Percentiles rank a stretch among this genome's conserved stretches.
Conservation (phyloP, 2,888 invertebrate species). For the Drosophila pseudotakahashii region DNA sequence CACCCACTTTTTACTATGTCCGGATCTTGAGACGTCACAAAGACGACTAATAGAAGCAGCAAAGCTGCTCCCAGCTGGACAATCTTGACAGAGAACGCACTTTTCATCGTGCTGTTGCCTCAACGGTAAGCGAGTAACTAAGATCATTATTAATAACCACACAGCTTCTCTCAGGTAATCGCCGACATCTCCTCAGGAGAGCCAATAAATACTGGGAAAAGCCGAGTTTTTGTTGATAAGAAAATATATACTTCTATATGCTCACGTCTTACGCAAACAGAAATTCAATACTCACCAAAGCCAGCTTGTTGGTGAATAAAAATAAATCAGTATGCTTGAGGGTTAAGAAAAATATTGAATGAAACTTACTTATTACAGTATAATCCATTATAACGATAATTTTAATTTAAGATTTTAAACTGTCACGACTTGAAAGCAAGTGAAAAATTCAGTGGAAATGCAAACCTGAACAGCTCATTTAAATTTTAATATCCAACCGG, state of each 20-base stretch:
- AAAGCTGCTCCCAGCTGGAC: slow-evolving; percentile 1
- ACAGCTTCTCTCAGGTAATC: slow-evolving; percentile 8
- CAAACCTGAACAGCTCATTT: slow-evolving; percentile 12
- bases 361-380: too few relatives aligned
- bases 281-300: slow-evolving; percentile 12
- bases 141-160: slow-evolving; percentile 1
- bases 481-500: slow-evolving; percentile 12
- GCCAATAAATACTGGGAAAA: slow-evolving; percentile 12
- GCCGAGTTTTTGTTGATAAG: slow-evolving; percentile 14
- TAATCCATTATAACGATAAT: not conserved
- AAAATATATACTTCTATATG: slow-evolving; percentile 5
- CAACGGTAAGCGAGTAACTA: slow-evolving; percentile 22
- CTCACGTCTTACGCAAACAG: slow-evolving; percentile 1
- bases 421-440: not conserved
- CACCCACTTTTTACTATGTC: slow-evolving; percentile 55
- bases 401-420: not conserved
- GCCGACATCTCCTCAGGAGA: slow-evolving; percentile 19
- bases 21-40: slow-evolving; percentile 43
- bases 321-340: not conserved
- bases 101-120: slow-evolving; percentile 14
- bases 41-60: slow-evolving; percentile 1
- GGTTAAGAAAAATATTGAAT: slow-evolving; percentile 4
- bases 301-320: not conserved
- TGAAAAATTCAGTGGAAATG: slow-evolving; percentile 3
- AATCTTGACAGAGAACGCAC: not conserved